Conservation (phyloP, 2,888 invertebrate genomes). For the Athalia cordata region DNA sequence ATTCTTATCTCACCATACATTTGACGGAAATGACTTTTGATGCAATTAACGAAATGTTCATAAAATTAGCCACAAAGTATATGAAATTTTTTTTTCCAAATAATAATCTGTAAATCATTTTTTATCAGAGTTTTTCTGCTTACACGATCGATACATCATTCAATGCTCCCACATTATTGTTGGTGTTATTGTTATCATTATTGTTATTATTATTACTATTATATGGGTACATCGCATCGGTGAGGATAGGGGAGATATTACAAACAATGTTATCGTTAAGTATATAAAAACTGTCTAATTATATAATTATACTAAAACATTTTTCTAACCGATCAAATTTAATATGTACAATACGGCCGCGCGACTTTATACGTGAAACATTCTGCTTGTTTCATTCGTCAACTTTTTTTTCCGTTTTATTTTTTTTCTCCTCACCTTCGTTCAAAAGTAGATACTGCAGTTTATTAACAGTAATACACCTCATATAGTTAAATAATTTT, state of each 20-base stretch:
- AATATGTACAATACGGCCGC: no score
- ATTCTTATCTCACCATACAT: no score
- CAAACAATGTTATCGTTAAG: slow-evolving; percentile 8
- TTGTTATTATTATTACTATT: neutral
- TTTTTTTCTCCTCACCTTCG: no score
- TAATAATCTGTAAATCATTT: neutral
- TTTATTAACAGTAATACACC: slow-evolving; percentile 28
- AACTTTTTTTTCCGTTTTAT: neutral
- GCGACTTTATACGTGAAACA: no score
- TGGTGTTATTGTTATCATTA: neutral
- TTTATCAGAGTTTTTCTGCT: slow-evolving; percentile 12
- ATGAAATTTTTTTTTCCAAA: neutral
- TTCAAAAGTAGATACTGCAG: slow-evolving; percentile 12
- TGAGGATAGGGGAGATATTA: neutral
- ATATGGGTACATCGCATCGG: no score
- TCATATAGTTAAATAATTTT: neutral
- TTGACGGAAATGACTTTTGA: no score
- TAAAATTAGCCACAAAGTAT: no score
- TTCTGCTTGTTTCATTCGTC: neutral
- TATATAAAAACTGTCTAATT: slow-evolving; percentile 34
- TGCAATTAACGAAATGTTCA: no score
- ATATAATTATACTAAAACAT: slow-evolving; percentile 27
- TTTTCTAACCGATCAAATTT: no score
- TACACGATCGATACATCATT: slow-evolving; percentile 25
- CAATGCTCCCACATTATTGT: neutral